A percentile compares a stretch with the other conserved stretches of the same genome.
These are phyloP conservation scores for Andrena marginata DNA, from an alignment of 2,888 invertebrate species.

Conservation along the genomic window DNA sequence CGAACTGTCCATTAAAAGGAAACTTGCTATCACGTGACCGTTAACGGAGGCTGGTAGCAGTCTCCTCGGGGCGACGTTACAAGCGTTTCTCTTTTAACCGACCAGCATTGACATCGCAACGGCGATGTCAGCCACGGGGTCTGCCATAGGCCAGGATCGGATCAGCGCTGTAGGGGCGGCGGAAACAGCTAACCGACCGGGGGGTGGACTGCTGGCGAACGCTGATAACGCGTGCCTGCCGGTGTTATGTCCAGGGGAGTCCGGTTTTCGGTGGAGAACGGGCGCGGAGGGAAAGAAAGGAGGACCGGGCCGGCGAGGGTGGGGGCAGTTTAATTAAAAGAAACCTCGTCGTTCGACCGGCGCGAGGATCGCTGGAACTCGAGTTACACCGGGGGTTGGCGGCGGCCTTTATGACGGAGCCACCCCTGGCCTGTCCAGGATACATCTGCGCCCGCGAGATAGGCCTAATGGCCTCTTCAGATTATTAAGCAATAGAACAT, in stretches of 20 bases:
- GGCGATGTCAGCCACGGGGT: conserved; percentile 17
- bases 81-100: conserved; percentile 3
- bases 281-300: conserved; percentile 38
- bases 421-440: conserved; percentile 54
- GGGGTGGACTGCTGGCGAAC: conserved; percentile 77
- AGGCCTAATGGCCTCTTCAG: conserved; percentile 65
- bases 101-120: neutral
- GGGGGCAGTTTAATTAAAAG: conserved; percentile 84
- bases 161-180: conserved; percentile 43
- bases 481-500: conserved; percentile 65
- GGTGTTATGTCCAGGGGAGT: conserved; percentile 80
- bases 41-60: too few species aligned
- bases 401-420: conserved; percentile 74
- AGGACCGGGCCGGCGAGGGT: conserved; percentile 20
- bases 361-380: conserved; percentile 71
- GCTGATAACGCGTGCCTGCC: conserved; percentile 83
- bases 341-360: conserved; percentile 78
- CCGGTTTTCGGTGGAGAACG: conserved; percentile 72
- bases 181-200: conserved; percentile 41
- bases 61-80: too few species aligned
- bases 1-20: too few species aligned
- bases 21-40: too few species aligned
- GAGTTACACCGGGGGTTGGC: conserved; percentile 66
- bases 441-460: conserved; percentile 75
- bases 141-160: conserved; percentile 37